These are phyloP conservation scores for Halictus rubicundus DNA, from an alignment of 1,140 invertebrate genomes.

Conservation along the genomic window DNA sequence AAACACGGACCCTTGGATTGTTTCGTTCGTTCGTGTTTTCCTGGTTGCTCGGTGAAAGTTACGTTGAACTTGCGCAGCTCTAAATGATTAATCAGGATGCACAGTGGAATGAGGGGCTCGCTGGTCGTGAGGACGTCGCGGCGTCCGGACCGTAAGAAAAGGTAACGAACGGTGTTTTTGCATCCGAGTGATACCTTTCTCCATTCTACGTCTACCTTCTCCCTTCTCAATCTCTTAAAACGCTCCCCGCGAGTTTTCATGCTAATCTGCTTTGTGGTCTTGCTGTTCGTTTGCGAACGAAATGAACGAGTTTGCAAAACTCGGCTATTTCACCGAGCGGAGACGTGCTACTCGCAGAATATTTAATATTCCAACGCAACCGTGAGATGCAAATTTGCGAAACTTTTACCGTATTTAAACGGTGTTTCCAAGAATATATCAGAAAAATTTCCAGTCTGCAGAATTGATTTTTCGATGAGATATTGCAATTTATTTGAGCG, in stretches of 20 bases:
- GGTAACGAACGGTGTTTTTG: slow-evolving; percentile 67
- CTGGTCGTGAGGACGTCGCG: slow-evolving; percentile 63
- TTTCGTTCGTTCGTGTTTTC: background rate
- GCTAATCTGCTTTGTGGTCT: background rate
- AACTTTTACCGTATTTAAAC: too few relatives aligned
- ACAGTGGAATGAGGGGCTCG: slow-evolving; percentile 74
- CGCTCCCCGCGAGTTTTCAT: background rate
- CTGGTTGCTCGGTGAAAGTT: background rate
- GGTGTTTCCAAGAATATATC: too few relatives aligned
- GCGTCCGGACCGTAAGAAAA: slow-evolving; percentile 70
- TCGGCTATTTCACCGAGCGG: too few relatives aligned
- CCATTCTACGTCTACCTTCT: background rate
- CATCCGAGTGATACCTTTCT: background rate
- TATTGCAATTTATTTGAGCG: too few relatives aligned
- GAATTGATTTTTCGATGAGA: too few relatives aligned
- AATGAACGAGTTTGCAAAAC: too few relatives aligned
- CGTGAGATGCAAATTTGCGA: too few relatives aligned
- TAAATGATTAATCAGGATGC: slow-evolving; percentile 64
- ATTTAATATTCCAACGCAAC: too few relatives aligned
- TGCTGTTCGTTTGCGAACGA: too few relatives aligned
- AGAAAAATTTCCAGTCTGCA: too few relatives aligned
- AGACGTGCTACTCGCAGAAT: too few relatives aligned
- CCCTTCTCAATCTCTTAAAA: background rate
- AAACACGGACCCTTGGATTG: background rate
- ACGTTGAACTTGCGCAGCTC: background rate